These are phyloP conservation scores for Turritopsis dohrnii DNA, from an alignment of 30 jellyfish, hydroid and myxozoan species.

Conservation along the genomic window DNA sequence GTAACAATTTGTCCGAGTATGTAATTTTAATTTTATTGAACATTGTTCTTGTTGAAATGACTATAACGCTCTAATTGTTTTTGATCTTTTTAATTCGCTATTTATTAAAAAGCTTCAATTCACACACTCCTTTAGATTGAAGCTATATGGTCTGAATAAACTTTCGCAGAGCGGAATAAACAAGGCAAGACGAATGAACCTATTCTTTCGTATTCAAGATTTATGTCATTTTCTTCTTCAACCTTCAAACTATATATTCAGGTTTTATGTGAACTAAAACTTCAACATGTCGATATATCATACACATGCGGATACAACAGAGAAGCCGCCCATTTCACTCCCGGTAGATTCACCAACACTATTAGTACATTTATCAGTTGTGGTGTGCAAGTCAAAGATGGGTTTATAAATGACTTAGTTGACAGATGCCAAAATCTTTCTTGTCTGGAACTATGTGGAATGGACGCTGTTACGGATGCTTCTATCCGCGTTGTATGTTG, in stretches of 20 bases:
- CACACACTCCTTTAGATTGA: background rate
- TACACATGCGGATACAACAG: slow-evolving; percentile 2
- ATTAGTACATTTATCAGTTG: background rate
- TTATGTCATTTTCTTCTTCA: background rate
- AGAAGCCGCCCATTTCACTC: background rate
- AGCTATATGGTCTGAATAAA: slow-evolving; percentile 6
- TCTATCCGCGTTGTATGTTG: background rate
- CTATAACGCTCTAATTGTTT: too few relatives aligned
- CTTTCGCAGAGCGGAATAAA: background rate
- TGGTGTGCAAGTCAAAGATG: slow-evolving; percentile 1
- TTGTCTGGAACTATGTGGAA: background rate
- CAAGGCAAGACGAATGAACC: background rate
- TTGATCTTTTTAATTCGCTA: background rate
- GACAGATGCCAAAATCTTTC: background rate
- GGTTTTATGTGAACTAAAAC: background rate
- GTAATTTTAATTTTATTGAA: background rate
- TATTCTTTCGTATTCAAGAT: background rate
- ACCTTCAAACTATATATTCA: slow-evolving; percentile 9
- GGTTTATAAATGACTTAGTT: background rate
- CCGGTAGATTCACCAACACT: slow-evolving; percentile 2
- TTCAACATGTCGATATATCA: background rate
- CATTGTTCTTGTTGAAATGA: background rate
- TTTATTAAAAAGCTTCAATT: background rate
- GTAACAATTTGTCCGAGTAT: background rate
- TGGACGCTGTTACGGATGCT: background rate